phyloP scores from a whole-genome alignment of 2,888 invertebrate genomes.

The Chrysolina oricalcia region DNA sequence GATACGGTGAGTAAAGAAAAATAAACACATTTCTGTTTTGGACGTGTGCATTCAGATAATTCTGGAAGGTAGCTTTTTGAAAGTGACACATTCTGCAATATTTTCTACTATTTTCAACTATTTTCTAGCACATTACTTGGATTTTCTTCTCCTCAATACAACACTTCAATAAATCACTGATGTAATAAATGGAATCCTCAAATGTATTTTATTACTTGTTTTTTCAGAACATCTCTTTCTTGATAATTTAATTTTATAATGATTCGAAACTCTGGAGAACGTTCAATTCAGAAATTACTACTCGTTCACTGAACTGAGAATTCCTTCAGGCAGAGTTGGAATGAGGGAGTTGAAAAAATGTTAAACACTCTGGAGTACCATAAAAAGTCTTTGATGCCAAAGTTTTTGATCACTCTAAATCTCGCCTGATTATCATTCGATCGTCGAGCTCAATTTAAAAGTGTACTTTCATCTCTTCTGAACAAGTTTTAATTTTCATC shows the following conservation, averaged over 20 bases:
- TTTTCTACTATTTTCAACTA: no score
- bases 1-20: no score
- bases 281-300: conserved; percentile 23
- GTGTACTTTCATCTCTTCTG: not conserved
- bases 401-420: conserved; percentile 24
- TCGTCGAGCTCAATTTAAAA: conserved; percentile 20
- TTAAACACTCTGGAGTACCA: conserved; percentile 19
- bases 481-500: not conserved
- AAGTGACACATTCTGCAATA: no score
- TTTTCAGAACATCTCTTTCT: not conserved
- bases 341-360: conserved; percentile 15
- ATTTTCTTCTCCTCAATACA: not conserved
- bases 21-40: no score
- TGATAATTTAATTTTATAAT: conserved; percentile 8
- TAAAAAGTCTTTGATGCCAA: conserved; percentile 18
- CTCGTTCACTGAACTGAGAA: conserved; percentile 24
- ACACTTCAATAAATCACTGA: not conserved
- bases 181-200: not conserved
- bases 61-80: no score
- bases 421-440: conserved; percentile 13
- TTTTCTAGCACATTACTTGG: not conserved
- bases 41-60: no score
- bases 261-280: conserved; percentile 16
- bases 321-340: conserved; percentile 14
- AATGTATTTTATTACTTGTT: not conserved